Base-by-base conservation (phyloP, 2,113 vertebrate species). In the Chinchilla lanigera region DNA sequence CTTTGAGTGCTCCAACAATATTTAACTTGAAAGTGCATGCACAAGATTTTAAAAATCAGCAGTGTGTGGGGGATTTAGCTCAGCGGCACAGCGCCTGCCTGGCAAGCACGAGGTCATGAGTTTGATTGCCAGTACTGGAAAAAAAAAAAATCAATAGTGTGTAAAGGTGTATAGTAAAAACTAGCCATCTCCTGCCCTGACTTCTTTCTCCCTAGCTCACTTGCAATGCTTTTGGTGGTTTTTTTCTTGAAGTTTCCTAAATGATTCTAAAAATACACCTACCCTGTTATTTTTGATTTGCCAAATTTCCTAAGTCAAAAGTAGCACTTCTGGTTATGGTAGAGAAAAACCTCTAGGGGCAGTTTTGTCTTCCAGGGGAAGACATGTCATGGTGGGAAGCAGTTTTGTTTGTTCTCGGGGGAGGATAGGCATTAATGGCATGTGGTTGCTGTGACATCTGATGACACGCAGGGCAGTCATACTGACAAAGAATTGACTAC, bases 381-480 rank as follows among this genome's bases (percentile, higher is more conserved):
- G n/a, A 38, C 19, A 5, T 7, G 8, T 65, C n/a, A 0, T 0
- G 38, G 35, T 13, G 30, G 41, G 60, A 33, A 22, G 54, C 0
- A 0, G 6, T 69, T 86, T 19, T 38, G 38, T 54, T 60, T n/a
- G 56, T 73, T 26, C 24, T 75, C 1, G 7, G 81, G 16, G 63
- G 14, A 1, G 14, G 14, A 20, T 2, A 20, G 33, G 2, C 30
- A 22, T 6, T 30, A 26, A 33, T 17, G 0, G n/a, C 22, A 5
- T 17, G 20, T 20, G 38, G 67, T 3, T 9, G 35, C 26, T 13
- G 33, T 30, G 26, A 0, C 3, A 3, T 0, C 44, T 6, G 6
- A 0, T 0, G 1, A 0, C 1, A 2, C 3, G 7, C 28, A 28
- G 28, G 58, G 24, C 28, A 4, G 11, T 20, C 41, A n/a, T 38